Percentiles rank a stretch among this genome's conserved stretches.
Evolutionary conservation across 2,888 invertebrate genomes (phyloP).

Genomic region (Macaria notata): DNA sequence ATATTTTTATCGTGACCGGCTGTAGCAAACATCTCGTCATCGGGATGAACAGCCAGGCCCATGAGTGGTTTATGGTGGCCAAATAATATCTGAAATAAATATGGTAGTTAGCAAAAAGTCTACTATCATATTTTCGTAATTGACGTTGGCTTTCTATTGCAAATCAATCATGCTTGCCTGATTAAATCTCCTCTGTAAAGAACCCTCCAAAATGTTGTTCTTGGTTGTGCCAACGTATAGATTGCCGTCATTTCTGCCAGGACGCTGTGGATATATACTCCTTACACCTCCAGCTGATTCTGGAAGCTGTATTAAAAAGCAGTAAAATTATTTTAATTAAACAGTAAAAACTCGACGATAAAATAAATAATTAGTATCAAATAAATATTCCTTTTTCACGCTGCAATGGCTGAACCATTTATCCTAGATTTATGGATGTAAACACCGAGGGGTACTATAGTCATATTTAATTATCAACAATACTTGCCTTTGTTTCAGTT

Average conservation of each 20-base stretch:
- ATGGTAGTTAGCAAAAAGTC: no score
- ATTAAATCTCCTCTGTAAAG: conserved; percentile 93
- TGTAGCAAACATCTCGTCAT: conserved; percentile 95
- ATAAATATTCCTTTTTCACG: no score
- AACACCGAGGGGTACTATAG: no score
- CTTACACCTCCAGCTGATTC: conserved; percentile 94
- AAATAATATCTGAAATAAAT: conserved; percentile 85
- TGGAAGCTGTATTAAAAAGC: conserved; percentile 84
- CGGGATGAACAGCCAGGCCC: conserved; percentile 94
- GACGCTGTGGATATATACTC: conserved; percentile 93
- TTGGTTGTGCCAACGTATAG: conserved; percentile 95
- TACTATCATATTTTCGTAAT: no score
- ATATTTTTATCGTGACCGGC: conserved; percentile 96
- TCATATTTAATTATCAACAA: no score
- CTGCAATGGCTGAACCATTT: no score
- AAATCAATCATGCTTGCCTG: conserved; percentile 68
- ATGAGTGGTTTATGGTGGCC: conserved; percentile 94
- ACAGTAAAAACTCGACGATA: no score
- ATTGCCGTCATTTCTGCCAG: conserved; percentile 93
- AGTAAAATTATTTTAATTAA: no score
- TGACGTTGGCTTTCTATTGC: no score
- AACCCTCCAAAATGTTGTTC: conserved; percentile 95
- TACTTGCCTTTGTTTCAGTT: conserved; percentile 90
- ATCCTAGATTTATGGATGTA: no score
- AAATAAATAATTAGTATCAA: no score